Evolutionary conservation across 2,888 invertebrate species (phyloP), one percentile per base, ranked within the genome.

Genomic region (Dryobotodes eremita): DNA sequence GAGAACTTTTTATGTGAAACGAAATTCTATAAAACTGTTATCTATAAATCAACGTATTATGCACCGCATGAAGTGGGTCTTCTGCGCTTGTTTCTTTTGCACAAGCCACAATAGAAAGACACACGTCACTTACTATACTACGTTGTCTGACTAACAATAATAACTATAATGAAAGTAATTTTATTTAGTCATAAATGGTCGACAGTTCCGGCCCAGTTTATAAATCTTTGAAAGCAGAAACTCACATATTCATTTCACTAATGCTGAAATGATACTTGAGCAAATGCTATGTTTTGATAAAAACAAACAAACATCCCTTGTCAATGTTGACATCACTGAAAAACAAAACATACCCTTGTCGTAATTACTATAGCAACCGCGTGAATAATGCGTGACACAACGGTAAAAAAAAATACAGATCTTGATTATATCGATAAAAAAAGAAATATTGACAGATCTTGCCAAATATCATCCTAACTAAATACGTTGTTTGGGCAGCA

Each of bases 101-200:
- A 61, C 42, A 71, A 42, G 48, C 59, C 65, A 76, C 71, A 69
- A 71, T 77, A 77, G 72, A 77, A 66, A 78, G 68, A 73, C 75
- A 80, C 53, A 76, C 75, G 57, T 68, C 69, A 82, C 59, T 55
- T 73, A 80, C 66, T 80, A 80, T 72, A 74, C 71, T 79, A 83
- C 86, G 75, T 76, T 77, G 53, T 83, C 48, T 83, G 81, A 74
- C 75, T 87, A 70, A 83, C 75, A 86, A 87, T 82, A 71, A 75
- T 64, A 78, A 78, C 15, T 81, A 64, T 69, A 87, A 82, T 84
- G 79, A 86, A 88, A 86, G 88, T 82, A 70, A 76, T 79, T 79
- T 80, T 66, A 64, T 74, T 81, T 72, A 70, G 76, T 69, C 65
- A 73, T 66, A 78, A 64, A 71, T 69, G 64, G 48, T 57, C 23